phyloP scores from a whole-genome alignment of 35 echinoderm and acorn worm genomes.

The Anneissia japonica region DNA sequence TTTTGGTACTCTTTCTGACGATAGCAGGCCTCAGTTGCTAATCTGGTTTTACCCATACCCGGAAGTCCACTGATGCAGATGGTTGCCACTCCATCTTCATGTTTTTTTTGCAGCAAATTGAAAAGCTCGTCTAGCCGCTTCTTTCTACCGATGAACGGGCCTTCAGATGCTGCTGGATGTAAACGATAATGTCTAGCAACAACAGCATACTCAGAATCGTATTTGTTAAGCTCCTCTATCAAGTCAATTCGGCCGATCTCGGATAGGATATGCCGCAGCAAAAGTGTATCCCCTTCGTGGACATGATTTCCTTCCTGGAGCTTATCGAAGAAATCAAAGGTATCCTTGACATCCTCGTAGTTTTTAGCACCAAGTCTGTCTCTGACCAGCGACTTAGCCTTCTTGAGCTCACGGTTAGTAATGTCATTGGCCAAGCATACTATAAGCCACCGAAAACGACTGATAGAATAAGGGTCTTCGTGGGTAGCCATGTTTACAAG shows the following conservation, averaged over 20 bases:
- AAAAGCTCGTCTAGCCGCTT: constrained; percentile 36
- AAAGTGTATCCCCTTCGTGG: constrained; percentile 18
- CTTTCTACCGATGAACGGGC: constrained; percentile 70
- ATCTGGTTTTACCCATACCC: constrained; percentile 80
- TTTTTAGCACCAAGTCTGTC: constrained; percentile 18
- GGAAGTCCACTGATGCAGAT: constrained; percentile 85
- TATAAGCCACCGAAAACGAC: neutral
- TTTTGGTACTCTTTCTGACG: constrained; percentile 40
- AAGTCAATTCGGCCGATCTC: constrained; percentile 26
- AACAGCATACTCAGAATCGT: constrained; percentile 50
- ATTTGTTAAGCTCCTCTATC: constrained; percentile 44
- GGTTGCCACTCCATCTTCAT: neutral
- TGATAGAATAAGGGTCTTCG: neutral
- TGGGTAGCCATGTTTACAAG: neutral
- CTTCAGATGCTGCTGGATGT: constrained; percentile 42
- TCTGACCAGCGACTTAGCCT: constrained; percentile 1
- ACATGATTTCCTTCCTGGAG: constrained; percentile 12
- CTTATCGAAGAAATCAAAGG: constrained; percentile 15
- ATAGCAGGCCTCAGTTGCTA: constrained; percentile 74
- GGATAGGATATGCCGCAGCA: neutral
- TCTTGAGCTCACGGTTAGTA: neutral
- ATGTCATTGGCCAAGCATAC: neutral
- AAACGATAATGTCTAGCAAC: constrained; percentile 28
- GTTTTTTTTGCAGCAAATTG: neutral
- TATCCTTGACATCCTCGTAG: neutral